Evolutionary conservation across 2,888 invertebrate species (phyloP).

Genomic region (Frankliniella fusca): DNA sequence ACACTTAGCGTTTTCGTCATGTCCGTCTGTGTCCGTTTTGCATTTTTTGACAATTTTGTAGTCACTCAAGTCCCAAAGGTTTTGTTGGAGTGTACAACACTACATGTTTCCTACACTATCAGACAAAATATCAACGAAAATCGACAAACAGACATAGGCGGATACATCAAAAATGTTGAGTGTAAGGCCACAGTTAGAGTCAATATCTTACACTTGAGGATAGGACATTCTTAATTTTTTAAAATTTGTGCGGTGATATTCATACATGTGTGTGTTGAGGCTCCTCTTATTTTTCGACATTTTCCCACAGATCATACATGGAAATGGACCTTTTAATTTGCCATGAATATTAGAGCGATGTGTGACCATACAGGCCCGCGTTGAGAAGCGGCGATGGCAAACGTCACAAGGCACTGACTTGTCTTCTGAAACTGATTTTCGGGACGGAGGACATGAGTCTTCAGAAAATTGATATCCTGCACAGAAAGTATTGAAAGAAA

Average conservation of each 20-base stretch:
- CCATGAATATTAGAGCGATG: conserved; percentile 37
- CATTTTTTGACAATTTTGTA: no score
- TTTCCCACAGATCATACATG: conserved; percentile 37
- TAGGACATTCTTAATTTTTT: background rate
- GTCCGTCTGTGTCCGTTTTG: no score
- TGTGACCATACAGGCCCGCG: conserved; percentile 12
- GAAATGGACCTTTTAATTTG: conserved; percentile 34
- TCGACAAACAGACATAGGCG: no score
- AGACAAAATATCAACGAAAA: no score
- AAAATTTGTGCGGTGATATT: conserved; percentile 32
- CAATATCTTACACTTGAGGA: background rate
- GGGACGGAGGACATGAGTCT: background rate
- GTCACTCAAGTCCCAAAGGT: no score
- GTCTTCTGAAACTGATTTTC: background rate
- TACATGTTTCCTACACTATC: no score
- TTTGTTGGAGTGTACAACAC: no score
- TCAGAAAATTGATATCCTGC: conserved; percentile 13
- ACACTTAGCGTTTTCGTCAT: no score
- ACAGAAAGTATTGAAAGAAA: background rate
- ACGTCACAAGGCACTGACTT: conserved; percentile 25
- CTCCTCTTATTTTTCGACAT: conserved; percentile 37
- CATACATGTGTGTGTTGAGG: conserved; percentile 35
- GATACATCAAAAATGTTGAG: no score
- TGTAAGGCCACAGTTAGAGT: no score
- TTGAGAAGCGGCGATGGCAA: conserved; percentile 26